phyloP scores from a whole-genome alignment of 2,113 vertebrate species.

The Astur gentilis region DNA sequence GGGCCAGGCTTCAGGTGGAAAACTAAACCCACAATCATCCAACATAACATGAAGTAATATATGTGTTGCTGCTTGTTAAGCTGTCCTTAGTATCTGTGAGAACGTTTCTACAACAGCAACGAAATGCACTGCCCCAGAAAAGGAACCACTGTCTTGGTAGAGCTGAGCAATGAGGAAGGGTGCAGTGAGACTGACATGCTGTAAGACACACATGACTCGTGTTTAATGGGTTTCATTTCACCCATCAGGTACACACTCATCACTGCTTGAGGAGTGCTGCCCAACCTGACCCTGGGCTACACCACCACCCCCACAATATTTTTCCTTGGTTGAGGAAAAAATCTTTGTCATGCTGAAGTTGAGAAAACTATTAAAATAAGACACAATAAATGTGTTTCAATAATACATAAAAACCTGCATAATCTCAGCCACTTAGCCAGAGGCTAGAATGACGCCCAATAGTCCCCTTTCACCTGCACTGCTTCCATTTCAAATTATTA shows the following conservation, averaged over 20 bases:
- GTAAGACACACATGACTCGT: no score
- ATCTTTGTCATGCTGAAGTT: neutral
- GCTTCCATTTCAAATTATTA: neutral
- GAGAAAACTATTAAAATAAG: neutral
- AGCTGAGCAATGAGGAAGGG: neutral
- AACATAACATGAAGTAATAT: neutral
- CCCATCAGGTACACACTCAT: neutral
- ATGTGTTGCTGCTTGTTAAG: neutral
- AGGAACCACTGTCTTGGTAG: neutral
- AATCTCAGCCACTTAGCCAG: neutral
- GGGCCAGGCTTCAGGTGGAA: neutral
- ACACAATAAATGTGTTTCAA: neutral
- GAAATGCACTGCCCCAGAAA: neutral
- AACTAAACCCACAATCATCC: neutral
- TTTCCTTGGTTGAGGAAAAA: neutral
- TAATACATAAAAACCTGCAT: neutral
- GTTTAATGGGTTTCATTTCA: neutral
- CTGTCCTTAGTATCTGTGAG: neutral
- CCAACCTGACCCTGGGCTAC: neutral
- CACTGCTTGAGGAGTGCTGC: neutral
- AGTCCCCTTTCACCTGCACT: neutral
- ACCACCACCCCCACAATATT: fast-evolving
- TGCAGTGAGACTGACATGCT: no score
- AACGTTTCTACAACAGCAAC: neutral
- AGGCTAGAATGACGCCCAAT: neutral